Evolutionary conservation across 2,888 invertebrate genomes (phyloP), one percentile per base, ranked within the genome.

Genomic region (Falcaria lacertinaria): DNA sequence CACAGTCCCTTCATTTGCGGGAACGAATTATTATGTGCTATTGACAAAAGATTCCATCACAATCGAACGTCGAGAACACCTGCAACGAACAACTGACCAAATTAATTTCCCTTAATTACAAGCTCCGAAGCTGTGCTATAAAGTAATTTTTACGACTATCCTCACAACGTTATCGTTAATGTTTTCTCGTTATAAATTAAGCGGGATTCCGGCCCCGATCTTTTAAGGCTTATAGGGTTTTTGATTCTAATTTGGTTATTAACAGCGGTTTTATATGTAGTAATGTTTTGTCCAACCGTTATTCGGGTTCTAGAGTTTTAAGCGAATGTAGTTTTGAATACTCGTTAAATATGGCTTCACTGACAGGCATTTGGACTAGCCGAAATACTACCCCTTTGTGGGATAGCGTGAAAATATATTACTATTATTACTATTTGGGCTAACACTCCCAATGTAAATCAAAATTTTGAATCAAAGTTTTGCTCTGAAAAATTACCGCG

Each of bases 101-200:
- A 82, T 80, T 86, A 81, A 83, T 82, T 78, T 73, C 60, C 67
- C 69, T 83, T 86, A 86, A 85, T 83, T 82, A 75, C 76, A 64
- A 70, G 73, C 68, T 74, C 68, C 69, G 69, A 66, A 61, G 65
- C 62, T 52, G 52, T 53, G 58, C 74, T 69, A 76, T 84, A 80
- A 84, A 82, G 69, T 74, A 69, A 74, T 80, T 80, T 85, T 83
- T 83, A 84, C 70, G 78, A 65, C 64, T 65, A 62, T 65, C 64
- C 60, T 60, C 67, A 64, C 61, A 67, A 68, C 73, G 71, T 81
- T 74, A 81, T 76, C 74, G 73, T 71, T 78, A 75, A 69, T 74
- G 74, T 75, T 79, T 79, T 75, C 75, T 74, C 71, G 74, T 74
- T 80, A 75, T 75, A 78, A 77, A 81, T 80, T 78, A 77, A 79